A percentile compares a stretch with the other conserved stretches of the same genome.
Evolutionary conservation across 2,888 invertebrate species (phyloP).

Genomic region (Automeris io): DNA sequence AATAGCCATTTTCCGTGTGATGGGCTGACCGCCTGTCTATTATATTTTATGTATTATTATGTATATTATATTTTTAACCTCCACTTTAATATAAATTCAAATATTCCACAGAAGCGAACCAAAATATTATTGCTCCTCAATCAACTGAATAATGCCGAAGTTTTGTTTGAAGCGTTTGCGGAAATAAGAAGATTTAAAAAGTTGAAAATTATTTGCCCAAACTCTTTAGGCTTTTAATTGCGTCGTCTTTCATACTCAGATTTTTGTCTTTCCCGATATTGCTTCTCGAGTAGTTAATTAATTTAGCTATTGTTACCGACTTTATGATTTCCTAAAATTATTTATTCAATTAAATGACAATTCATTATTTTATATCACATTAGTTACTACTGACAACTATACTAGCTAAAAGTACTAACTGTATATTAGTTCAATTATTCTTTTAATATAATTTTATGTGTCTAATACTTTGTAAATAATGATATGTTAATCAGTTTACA

Average conservation of each 20-base stretch:
- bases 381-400: too few species aligned
- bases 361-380: too few species aligned
- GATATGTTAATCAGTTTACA: neutral
- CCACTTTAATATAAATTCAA: too few species aligned
- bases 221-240: constrained; percentile 27
- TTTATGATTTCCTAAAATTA: too few species aligned
- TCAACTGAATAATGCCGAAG: neutral
- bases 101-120: neutral
- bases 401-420: too few species aligned
- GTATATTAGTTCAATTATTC: too few species aligned
- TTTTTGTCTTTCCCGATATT: constrained; percentile 22
- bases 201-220: constrained; percentile 11
- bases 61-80: too few species aligned
- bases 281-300: constrained; percentile 21
- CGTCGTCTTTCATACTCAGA: constrained; percentile 24
- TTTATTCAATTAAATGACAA: too few species aligned
- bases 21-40: too few species aligned
- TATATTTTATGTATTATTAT: too few species aligned
- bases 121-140: neutral
- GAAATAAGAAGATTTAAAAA: constrained; percentile 12
- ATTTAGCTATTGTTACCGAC: constrained; percentile 16
- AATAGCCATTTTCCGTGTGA: too few species aligned
- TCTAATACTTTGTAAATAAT: neutral
- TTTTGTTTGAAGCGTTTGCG: constrained; percentile 4
- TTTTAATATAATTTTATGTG: neutral